These are phyloP conservation scores for Equus quagga DNA, from an alignment of 2,113 vertebrate genomes.

Conservation along the genomic window DNA sequence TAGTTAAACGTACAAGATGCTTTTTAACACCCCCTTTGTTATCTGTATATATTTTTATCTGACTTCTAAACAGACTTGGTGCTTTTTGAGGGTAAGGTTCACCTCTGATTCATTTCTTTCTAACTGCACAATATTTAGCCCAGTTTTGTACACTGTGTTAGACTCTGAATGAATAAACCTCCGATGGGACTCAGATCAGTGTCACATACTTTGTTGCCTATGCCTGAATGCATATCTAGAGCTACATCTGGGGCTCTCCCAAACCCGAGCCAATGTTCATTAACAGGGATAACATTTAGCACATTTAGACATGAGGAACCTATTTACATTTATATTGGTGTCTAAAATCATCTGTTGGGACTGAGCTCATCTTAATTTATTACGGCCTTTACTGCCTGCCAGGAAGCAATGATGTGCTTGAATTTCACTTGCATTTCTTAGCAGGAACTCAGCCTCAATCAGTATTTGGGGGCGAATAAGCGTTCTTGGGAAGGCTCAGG, in stretches of 20 bases:
- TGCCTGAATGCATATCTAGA: not conserved
- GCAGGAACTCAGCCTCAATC: conserved; percentile 57
- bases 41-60: not conserved
- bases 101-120: not conserved
- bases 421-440: conserved; percentile 68
- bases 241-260: not conserved
- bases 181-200: not conserved
- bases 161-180: not conserved
- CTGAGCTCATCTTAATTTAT: conserved; percentile 72
- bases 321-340: conserved; percentile 77
- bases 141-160: not conserved
- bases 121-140: not conserved
- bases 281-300: conserved; percentile 32
- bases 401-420: conserved; percentile 60
- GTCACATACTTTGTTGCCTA: not conserved
- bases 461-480: conserved; percentile 23
- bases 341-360: conserved; percentile 62
- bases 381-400: conserved; percentile 60
- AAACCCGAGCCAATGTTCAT: not conserved
- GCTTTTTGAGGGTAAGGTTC: not conserved
- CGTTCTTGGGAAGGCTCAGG: conserved; percentile 19
- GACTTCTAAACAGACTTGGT: not conserved
- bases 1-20: not conserved
- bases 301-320: conserved; percentile 12
- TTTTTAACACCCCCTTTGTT: not conserved